Conservation (phyloP, 2,888 invertebrate genomes). For the Meandrusa payeni region DNA sequence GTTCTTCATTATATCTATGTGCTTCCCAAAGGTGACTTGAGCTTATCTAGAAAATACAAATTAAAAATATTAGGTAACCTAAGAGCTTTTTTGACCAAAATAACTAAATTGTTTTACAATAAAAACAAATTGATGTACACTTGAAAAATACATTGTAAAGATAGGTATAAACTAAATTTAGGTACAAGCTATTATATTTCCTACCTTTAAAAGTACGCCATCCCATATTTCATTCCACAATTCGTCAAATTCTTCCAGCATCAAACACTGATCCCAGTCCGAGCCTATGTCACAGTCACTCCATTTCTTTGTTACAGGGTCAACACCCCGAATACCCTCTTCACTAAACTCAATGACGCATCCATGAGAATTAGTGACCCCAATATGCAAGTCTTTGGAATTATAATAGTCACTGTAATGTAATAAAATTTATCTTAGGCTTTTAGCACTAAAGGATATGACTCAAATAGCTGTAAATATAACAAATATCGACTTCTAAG, state of each 20-base stretch:
- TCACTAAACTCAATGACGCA: slow-evolving; percentile 92
- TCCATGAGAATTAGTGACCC: slow-evolving; percentile 90
- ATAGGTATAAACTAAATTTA: no score
- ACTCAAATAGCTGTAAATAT: slow-evolving; percentile 28
- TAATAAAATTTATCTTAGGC: slow-evolving; percentile 26
- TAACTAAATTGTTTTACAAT: no score
- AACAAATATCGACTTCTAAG: neutral
- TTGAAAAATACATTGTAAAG: no score
- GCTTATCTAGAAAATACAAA: slow-evolving; percentile 54
- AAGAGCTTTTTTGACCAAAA: no score
- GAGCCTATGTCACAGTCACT: slow-evolving; percentile 73
- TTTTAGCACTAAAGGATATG: slow-evolving; percentile 31
- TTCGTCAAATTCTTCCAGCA: slow-evolving; percentile 85
- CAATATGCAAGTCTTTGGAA: slow-evolving; percentile 93
- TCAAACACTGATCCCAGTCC: slow-evolving; percentile 85
- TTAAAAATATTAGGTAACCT: neutral
- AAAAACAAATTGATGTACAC: no score
- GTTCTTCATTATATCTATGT: slow-evolving; percentile 86
- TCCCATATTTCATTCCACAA: slow-evolving; percentile 91
- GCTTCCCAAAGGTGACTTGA: slow-evolving; percentile 84
- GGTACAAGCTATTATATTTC: no score
- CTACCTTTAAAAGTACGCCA: slow-evolving; percentile 82
- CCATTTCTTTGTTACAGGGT: slow-evolving; percentile 84
- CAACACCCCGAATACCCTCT: slow-evolving; percentile 83
- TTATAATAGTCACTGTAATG: slow-evolving; percentile 88